Evolutionary conservation across 1,140 invertebrate species (phyloP).

Genomic region (Paracyclopina nana): DNA sequence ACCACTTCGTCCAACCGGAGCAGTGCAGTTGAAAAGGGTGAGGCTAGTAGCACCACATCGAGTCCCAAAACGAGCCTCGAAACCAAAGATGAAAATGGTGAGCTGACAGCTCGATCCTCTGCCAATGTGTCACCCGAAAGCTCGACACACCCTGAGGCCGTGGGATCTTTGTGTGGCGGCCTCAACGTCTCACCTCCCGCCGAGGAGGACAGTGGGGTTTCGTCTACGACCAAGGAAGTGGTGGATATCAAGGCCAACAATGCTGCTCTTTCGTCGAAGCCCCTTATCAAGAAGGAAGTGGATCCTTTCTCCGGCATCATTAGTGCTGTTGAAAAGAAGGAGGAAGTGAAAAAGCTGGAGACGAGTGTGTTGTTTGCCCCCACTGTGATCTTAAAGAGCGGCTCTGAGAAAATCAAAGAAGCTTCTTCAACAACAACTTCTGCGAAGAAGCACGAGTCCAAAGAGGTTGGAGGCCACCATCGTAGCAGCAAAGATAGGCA

Average conservation of each 20-base stretch:
- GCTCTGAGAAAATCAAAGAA: no score
- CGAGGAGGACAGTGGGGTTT: neutral
- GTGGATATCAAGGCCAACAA: no score
- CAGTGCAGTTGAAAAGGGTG: conserved; percentile 2
- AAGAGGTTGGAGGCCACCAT: no score
- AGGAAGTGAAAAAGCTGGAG: conserved; percentile 2
- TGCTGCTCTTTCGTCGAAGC: no score
- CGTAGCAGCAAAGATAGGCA: no score
- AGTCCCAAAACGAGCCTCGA: neutral
- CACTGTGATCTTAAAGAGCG: no score
- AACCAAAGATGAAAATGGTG: no score
- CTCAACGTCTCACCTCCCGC: neutral
- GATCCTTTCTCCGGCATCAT: neutral
- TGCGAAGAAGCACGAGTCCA: no score
- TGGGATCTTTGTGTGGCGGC: neutral
- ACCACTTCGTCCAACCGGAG: neutral
- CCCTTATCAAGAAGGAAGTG: conserved; percentile 2
- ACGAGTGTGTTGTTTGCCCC: no score
- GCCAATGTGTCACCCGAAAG: neutral
- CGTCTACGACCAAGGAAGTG: neutral
- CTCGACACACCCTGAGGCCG: neutral
- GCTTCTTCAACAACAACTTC: no score
- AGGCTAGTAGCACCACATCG: conserved; percentile 10
- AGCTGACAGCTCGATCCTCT: no score
- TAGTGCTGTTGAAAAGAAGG: neutral